phyloP scores from a whole-genome alignment of 2,113 vertebrate species.

The Laticauda laticaudata region DNA sequence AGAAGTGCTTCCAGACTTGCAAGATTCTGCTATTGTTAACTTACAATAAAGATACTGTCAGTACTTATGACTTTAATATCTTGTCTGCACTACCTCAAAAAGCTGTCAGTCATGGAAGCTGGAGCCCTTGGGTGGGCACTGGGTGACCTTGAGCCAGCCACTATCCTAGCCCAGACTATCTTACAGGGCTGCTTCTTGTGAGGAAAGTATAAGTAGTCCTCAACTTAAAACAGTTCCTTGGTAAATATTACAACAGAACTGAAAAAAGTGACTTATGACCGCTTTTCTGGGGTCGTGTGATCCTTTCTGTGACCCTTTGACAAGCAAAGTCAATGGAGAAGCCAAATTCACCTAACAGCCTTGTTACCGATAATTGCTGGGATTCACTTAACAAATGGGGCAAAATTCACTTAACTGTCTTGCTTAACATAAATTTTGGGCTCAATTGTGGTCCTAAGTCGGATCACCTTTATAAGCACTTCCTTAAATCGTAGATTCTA shows the following conservation, averaged over 20 bases:
- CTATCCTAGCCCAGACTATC: background rate
- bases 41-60: background rate
- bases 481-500: background rate
- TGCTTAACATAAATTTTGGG: background rate
- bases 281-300: background rate
- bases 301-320: background rate
- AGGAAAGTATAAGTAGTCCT: background rate
- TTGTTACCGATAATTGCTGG: background rate
- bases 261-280: background rate
- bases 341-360: background rate
- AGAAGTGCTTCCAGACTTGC: background rate
- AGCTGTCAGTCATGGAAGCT: background rate
- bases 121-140: background rate
- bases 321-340: background rate
- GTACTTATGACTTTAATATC: background rate
- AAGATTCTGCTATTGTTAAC: background rate
- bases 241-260: background rate
- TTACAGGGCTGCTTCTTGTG: background rate
- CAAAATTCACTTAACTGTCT: background rate
- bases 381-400: background rate
- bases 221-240: background rate
- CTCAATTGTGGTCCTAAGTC: background rate
- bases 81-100: background rate
- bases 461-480: background rate
- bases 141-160: background rate